phyloP scores from a whole-genome alignment of 2,888 invertebrate genomes.

The Smittia aterrima region DNA sequence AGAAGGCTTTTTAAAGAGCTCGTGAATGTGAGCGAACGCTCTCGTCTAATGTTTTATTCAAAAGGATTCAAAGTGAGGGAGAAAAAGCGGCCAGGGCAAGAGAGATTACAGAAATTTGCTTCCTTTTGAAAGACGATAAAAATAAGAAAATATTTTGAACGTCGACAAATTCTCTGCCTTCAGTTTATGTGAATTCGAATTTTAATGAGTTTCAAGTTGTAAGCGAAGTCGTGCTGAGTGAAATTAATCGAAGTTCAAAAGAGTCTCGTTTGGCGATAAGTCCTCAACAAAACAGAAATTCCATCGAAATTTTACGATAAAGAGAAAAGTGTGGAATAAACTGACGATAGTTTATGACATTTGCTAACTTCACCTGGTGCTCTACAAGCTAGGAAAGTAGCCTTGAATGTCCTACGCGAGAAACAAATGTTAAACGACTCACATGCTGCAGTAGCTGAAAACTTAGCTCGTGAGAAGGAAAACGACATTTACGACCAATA shows the following conservation, averaged over 20 bases:
- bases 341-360: no score
- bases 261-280: no score
- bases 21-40: not conserved
- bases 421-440: no score
- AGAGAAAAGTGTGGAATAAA: no score
- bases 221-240: not conserved
- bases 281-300: no score
- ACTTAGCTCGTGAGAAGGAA: not conserved
- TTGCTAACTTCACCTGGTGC: no score
- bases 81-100: no score
- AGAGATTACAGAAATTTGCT: constrained; percentile 15
- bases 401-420: no score
- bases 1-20: not conserved
- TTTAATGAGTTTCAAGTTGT: not conserved
- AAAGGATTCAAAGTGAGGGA: not conserved
- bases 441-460: no score
- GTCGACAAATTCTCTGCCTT: not conserved
- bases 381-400: no score
- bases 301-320: no score
- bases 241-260: no score
- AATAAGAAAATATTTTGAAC: not conserved
- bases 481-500: constrained; percentile 3
- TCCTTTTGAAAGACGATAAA: not conserved
- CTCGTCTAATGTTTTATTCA: constrained; percentile 24
- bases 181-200: not conserved